Conservation (phyloP, 37 sponge, comb jelly and placozoan species). For the Halichondria panicea region DNA sequence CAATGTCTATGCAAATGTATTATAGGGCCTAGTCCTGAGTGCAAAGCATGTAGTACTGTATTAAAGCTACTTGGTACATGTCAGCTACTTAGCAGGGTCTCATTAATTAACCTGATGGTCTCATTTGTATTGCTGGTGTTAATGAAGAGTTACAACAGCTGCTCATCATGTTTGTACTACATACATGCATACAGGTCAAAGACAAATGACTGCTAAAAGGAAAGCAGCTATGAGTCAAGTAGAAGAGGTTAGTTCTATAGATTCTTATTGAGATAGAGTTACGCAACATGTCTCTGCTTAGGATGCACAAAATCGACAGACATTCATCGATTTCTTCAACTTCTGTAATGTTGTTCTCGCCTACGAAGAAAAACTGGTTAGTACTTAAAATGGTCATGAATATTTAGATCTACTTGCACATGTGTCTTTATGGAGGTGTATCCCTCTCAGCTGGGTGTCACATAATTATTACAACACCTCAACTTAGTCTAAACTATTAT, state of each 20-base stretch:
- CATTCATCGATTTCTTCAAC: slow-evolving; percentile 53
- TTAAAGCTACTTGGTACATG: too few species aligned
- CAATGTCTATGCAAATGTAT: too few species aligned
- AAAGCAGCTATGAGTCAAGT: background rate
- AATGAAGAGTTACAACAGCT: too few species aligned
- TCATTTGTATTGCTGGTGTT: too few species aligned
- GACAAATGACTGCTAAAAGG: slow-evolving; percentile 7
- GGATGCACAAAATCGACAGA: slow-evolving; percentile 16
- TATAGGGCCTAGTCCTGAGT: too few species aligned
- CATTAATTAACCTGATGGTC: too few species aligned
- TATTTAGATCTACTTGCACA: background rate
- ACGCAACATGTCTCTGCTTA: slow-evolving; percentile 5
- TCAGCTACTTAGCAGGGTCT: too few species aligned
- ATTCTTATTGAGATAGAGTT: too few species aligned
- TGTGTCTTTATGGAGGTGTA: background rate
- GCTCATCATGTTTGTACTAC: too few species aligned
- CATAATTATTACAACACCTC: too few species aligned
- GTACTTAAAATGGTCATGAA: background rate
- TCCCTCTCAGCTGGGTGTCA: too few species aligned
- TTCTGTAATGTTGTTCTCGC: slow-evolving; percentile 69
- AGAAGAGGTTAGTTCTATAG: slow-evolving; percentile 14
- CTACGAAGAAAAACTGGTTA: slow-evolving; percentile 64
- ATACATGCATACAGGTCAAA: slow-evolving; percentile 12
- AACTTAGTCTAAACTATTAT: background rate
- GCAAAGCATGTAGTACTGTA: too few species aligned